Evolutionary conservation across 2,113 vertebrate species (phyloP).

Genomic region (Nerophis lumbriciformis): DNA sequence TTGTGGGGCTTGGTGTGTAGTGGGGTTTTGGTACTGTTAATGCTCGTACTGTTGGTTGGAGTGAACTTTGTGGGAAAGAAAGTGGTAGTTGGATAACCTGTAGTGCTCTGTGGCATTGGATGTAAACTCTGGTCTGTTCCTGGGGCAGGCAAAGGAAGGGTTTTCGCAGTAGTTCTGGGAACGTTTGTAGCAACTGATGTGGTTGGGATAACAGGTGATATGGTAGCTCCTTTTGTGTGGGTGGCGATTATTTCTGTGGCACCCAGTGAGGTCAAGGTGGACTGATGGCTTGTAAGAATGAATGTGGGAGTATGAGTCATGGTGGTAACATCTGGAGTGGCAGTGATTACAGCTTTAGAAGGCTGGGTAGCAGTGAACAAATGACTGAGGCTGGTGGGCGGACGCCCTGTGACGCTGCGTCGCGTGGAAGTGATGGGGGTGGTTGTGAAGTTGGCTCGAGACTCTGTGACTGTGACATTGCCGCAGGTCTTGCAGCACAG

Average conservation of each 20-base stretch:
- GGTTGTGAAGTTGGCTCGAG: conserved; percentile 12
- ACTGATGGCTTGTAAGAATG: conserved; percentile 11
- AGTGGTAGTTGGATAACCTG: conserved; percentile 2
- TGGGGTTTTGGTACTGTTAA: conserved; percentile 12
- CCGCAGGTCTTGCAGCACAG: conserved; percentile 92
- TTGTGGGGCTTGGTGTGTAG: conserved; percentile 33
- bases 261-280: conserved; percentile 9
- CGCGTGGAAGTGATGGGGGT: conserved; percentile 6
- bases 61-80: conserved; percentile 1
- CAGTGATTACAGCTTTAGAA: conserved; percentile 10
- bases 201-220: not conserved
- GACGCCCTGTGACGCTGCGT: conserved; percentile 7
- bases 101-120: conserved; percentile 15
- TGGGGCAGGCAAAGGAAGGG: conserved; percentile 27
- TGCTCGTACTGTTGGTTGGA: conserved; percentile 4
- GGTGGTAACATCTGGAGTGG: conserved; percentile 20
- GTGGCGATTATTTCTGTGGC: conserved; percentile 14
- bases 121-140: conserved; percentile 16
- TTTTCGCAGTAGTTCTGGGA: conserved; percentile 15
- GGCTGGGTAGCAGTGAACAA: conserved; percentile 24
- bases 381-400: conserved; percentile 20
- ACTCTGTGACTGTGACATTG: conserved; percentile 46
- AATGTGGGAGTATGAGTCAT: conserved; percentile 15
- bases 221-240: conserved; percentile 15
- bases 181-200: conserved; percentile 6